phyloP scores from a whole-genome alignment of 2,113 vertebrate genomes.

The Tretioscincus oriximinensis region DNA sequence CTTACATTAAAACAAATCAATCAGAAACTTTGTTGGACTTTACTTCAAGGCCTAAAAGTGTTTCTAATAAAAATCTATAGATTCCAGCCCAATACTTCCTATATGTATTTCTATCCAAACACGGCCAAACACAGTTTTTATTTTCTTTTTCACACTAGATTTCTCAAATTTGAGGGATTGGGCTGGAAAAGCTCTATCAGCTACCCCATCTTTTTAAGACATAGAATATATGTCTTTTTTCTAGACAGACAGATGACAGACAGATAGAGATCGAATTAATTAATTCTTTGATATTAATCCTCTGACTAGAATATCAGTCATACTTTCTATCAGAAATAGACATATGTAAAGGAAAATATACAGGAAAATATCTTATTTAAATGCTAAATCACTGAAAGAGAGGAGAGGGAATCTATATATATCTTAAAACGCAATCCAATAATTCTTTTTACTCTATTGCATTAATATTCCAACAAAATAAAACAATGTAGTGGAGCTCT shows the following conservation, averaged over 20 bases:
- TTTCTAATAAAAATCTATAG: slow-evolving; percentile 14
- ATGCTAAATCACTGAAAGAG: background rate
- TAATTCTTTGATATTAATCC: no score
- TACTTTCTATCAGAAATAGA: background rate
- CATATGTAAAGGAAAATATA: background rate
- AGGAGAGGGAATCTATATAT: background rate
- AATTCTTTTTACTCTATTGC: background rate
- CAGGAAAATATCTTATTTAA: background rate
- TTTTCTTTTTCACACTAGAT: background rate
- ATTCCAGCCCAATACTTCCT: background rate
- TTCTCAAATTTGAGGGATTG: background rate
- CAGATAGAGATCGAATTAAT: no score
- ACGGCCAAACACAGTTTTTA: background rate
- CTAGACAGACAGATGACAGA: background rate
- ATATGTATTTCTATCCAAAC: background rate
- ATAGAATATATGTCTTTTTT: no score
- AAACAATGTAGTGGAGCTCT: background rate
- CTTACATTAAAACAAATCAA: slow-evolving; percentile 74
- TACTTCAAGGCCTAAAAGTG: slow-evolving; percentile 66
- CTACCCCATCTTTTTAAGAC: no score
- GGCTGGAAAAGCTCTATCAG: no score
- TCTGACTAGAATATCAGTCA: no score
- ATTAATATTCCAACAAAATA: background rate
- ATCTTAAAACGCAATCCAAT: background rate
- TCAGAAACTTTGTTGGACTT: slow-evolving; percentile 66